Base-by-base conservation (phyloP, 2,113 vertebrate species). In the Hucho hucho region DNA sequence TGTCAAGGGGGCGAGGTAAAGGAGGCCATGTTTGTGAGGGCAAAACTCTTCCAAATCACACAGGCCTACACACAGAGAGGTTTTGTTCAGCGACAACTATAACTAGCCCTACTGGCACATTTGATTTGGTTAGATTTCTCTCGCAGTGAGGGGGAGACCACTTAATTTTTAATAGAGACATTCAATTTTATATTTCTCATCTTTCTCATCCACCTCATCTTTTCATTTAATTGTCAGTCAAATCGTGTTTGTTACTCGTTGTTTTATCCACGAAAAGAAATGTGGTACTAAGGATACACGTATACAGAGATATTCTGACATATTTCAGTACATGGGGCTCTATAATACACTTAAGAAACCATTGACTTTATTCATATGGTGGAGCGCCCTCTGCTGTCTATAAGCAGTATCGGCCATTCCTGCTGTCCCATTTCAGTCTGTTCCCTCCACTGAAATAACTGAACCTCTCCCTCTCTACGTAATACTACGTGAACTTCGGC, bases 21-120 rank as follows among this genome's bases (percentile, higher is more conserved):
- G 0, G 69, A 16, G 58, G 76, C 87, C 89, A 90, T 88, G 2
- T 81, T 90, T 75, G 37, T 70, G 72, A 87, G 90, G 87, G 81
- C 87, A 6, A 4, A 1, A 11, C n/a, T 53, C 59, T 63, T 29
- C 25, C 24, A n/a, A 65, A 26, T 12, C 12, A 24, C 59, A 22
- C 20, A 11, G 7, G 11, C 12, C 11, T 6, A 25, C 22, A 14
- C 24, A 61, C n/a, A 61, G n/a, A 20, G 29, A 37, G 37, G 7
- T 9, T 11, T 43, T 43, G 37, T 43, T 43, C 37, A 11, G 37
- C 7, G 37, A 9, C 37, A 43, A 11, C 9, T 43, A 11, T 43
- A 43, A 11, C 37, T 43, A 43, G 7, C 37, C 37, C 11, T 43
- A 43, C 9, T 11, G 37, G 37, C 7, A 43, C 7, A 43, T 43